These are phyloP conservation scores for Cheilinus undulatus DNA, from an alignment of 2,113 vertebrate species.

Conservation along the genomic window DNA sequence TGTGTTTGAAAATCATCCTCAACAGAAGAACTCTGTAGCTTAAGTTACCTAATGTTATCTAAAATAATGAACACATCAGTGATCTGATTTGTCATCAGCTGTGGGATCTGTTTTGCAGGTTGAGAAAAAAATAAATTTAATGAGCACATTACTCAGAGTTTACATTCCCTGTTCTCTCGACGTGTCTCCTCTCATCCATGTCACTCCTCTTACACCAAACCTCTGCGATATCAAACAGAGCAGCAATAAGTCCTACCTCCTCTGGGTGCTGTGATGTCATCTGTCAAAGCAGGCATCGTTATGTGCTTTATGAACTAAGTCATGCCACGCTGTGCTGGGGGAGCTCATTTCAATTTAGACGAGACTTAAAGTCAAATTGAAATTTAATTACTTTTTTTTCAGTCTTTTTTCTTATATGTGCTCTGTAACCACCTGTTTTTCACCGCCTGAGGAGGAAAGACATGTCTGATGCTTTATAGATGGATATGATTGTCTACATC, in stretches of 20 bases:
- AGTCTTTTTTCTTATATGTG: neutral
- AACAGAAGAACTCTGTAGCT: too few species aligned
- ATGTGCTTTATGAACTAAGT: slow-evolving; percentile 56
- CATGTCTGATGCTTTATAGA: neutral
- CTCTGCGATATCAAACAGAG: slow-evolving; percentile 35
- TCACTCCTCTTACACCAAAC: slow-evolving; percentile 23
- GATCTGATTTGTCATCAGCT: slow-evolving; percentile 39
- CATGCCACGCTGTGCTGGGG: slow-evolving; percentile 41
- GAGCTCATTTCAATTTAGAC: slow-evolving; percentile 14
- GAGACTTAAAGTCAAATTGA: slow-evolving; percentile 8
- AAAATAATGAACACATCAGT: slow-evolving; percentile 30
- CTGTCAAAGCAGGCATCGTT: slow-evolving; percentile 52
- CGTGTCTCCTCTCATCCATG: slow-evolving; percentile 51
- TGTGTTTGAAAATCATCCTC: neutral
- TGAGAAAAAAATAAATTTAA: slow-evolving; percentile 55
- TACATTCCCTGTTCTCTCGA: slow-evolving; percentile 21
- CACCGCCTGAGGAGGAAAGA: too few species aligned
- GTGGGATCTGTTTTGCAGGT: slow-evolving; percentile 40
- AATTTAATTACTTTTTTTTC: too few species aligned
- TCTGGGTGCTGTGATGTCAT: slow-evolving; percentile 57
- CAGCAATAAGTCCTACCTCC: slow-evolving; percentile 42
- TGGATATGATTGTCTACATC: too few species aligned
- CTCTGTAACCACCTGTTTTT: neutral
- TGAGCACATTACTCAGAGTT: slow-evolving; percentile 25
- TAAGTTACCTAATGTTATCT: slow-evolving; percentile 37